Base-by-base conservation (phyloP, 92 coral and sea anemone genomes). In the Epizoanthus illoricatus region DNA sequence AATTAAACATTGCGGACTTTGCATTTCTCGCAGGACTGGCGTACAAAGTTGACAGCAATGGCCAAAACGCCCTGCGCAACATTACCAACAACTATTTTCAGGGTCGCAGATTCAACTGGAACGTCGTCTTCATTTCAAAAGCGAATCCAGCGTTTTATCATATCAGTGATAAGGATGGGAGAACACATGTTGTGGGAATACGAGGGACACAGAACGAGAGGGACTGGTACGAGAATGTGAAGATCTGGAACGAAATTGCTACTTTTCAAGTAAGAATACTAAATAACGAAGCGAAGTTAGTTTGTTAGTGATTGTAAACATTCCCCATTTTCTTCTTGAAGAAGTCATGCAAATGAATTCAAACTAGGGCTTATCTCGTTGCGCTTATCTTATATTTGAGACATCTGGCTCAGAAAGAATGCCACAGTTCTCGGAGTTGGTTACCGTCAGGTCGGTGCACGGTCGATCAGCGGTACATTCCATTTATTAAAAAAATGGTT, bases 181-280 rank as follows among this genome's bases (percentile, higher is more conserved):
- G 59, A 43, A 88, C 85, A 18, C 86, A 89, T 79, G 70, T 92
- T 42, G 69, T 92, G 39, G 69, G 89, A 13, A 92, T 89, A 36
- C 89, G 92, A 10, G 95, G 95, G 5, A 85, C 92, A 17, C 42
- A 45, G 7, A 84, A 71, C n/a, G 61, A 74, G 1, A 33, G 92
- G 11, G 95, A 92, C 56, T 92, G 95, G 95, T 75, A 84, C 24
- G 86, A 89, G 79, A 76, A 89, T 65, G 49, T 70, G 15, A 92
- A 92, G 47, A 59, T 92, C 9, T 92, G 92, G 91, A 89, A 90
- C 67, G 95, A 89, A 72, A 81, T 92, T 8, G 85, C 87, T 7
- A 86, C 90, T 42, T 92, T 88, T 75, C 95, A 89, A 69, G 72
- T 67, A 67, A 67, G 72, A 67, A 13, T 33, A 49, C 55, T 49